These are phyloP conservation scores for Rhagologus leucostigma DNA, from an alignment of 2,113 vertebrate species.

Conservation along the genomic window DNA sequence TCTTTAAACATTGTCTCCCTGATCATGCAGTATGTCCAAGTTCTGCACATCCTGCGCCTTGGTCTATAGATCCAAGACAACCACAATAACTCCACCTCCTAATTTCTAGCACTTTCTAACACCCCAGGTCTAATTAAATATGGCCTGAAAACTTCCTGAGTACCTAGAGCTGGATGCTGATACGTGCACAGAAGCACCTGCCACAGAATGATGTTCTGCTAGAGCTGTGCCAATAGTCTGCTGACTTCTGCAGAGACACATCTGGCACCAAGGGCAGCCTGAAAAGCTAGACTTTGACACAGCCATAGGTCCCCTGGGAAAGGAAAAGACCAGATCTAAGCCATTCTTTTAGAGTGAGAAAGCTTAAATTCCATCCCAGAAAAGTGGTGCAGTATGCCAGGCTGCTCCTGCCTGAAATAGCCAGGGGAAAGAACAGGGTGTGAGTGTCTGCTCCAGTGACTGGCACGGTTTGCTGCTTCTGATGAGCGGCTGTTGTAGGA, in stretches of 20 bases:
- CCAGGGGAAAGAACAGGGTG: not conserved
- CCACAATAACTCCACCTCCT: not conserved
- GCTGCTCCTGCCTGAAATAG: not conserved
- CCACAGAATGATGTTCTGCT: not conserved
- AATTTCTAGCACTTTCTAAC: not conserved
- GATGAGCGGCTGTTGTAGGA: not conserved
- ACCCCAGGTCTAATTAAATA: not conserved
- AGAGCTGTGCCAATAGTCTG: not conserved
- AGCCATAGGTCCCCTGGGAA: not conserved
- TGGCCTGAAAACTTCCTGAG: not conserved
- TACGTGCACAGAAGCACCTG: rapidly evolving
- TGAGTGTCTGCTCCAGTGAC: not conserved
- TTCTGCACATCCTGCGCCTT: not conserved
- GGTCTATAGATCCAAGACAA: not conserved
- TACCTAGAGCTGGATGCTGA: not conserved
- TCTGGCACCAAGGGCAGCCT: not conserved
- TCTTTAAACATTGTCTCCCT: not conserved
- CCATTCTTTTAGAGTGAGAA: not conserved
- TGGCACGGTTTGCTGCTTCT: not conserved
- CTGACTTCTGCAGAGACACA: not conserved
- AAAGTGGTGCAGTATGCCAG: not conserved
- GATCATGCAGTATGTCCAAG: not conserved
- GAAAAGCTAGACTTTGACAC: not conserved
- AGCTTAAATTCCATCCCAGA: not conserved
- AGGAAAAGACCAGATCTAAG: not conserved